phyloP scores from a whole-genome alignment of 2,113 vertebrate genomes.

The Halcyon senegalensis region DNA sequence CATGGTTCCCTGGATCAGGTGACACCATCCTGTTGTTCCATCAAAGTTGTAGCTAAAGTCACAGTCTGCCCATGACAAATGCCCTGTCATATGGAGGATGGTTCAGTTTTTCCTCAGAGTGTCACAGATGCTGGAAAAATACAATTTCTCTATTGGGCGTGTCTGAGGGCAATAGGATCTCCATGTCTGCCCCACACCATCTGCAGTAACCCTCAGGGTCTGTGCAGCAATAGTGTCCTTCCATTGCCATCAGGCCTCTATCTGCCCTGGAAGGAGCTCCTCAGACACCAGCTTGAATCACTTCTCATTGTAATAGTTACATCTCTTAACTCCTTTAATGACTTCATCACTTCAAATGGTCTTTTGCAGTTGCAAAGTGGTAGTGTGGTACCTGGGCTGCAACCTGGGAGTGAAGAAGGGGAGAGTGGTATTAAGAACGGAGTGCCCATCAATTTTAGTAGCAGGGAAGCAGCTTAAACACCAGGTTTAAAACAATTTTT shows the following conservation, averaged over 20 bases:
- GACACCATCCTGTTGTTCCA: not conserved
- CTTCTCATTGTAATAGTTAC: not conserved
- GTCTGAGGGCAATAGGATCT: not conserved
- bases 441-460: not conserved
- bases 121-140: not conserved
- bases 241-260: not conserved
- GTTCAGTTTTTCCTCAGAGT: not conserved
- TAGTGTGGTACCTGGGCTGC: not conserved
- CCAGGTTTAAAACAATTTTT: not conserved
- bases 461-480: not conserved
- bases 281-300: not conserved
- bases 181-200: not conserved
- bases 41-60: not conserved
- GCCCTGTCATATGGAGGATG: not conserved
- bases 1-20: not conserved
- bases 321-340: not conserved
- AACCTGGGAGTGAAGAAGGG: not conserved
- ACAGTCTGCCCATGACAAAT: not conserved
- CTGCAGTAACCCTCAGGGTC: not conserved
- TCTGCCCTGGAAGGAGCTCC: not conserved
- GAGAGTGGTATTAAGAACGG: not conserved
- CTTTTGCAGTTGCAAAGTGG: not conserved
- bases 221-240: not conserved
- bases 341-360: not conserved
- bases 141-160: not conserved